Percentiles rank a stretch among this genome's conserved stretches.
Conservation (phyloP, 2,113 vertebrate species). For the Motacilla alba region DNA sequence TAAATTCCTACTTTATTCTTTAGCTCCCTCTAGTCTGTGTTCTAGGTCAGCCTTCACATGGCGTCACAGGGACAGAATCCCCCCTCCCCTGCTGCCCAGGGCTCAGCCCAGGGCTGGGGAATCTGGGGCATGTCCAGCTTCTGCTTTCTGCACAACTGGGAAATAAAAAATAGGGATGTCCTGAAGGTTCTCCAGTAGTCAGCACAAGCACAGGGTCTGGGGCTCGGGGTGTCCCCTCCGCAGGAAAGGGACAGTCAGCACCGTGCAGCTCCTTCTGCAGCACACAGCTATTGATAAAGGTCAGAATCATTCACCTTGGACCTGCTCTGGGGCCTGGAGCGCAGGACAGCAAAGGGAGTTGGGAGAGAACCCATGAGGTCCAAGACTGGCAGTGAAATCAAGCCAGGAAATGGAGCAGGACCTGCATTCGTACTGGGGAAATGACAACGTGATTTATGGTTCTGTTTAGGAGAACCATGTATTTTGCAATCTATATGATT, state of each 20-base stretch:
- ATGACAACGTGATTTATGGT: not conserved
- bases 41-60: not conserved
- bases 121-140: not conserved
- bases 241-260: not conserved
- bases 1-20: no score
- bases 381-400: not conserved
- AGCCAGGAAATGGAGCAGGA: not conserved
- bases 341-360: not conserved
- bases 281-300: fast-evolving
- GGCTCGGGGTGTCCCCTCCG: fast-evolving
- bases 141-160: not conserved
- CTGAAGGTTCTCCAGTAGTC: not conserved
- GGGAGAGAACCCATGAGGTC: not conserved
- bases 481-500: not conserved
- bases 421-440: fast-evolving
- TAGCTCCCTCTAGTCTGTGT: not conserved
- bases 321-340: fast-evolving
- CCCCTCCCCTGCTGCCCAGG: not conserved
- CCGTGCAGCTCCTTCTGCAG: not conserved
- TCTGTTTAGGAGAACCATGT: not conserved
- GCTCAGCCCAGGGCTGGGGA: not conserved
- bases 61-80: not conserved
- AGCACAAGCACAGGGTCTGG: not conserved
- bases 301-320: not conserved
- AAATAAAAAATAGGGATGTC: not conserved